Conservation (phyloP, 2,888 invertebrate genomes). For the Leucoptera coffeella region DNA sequence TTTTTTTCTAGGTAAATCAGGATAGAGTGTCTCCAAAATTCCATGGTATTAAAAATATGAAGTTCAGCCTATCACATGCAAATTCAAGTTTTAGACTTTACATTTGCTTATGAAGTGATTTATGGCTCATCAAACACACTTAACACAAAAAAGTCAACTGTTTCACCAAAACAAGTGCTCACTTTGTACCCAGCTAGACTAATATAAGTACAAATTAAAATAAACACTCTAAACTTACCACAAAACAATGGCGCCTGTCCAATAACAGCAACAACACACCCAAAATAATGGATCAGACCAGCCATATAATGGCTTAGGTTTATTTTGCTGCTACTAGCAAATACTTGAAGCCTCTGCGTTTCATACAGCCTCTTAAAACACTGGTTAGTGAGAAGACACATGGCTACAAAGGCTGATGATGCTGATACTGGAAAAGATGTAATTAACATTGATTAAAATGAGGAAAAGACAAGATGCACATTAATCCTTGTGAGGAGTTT, state of each 20-base stretch:
- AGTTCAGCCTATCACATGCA: no score
- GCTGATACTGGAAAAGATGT: conserved; percentile 47
- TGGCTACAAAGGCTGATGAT: conserved; percentile 53
- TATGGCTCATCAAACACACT: no score
- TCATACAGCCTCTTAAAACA: conserved; percentile 74
- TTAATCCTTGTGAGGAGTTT: no score
- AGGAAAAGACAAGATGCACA: no score
- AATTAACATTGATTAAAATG: conserved; percentile 4
- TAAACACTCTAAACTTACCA: conserved; percentile 16
- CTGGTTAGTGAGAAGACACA: conserved; percentile 61
- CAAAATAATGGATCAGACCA: conserved; percentile 75
- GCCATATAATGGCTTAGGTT: conserved; percentile 72
- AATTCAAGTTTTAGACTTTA: no score
- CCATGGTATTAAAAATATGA: no score
- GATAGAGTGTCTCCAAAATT: no score
- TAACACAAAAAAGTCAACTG: no score
- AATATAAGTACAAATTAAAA: neutral
- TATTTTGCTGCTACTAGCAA: conserved; percentile 69
- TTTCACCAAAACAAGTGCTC: no score
- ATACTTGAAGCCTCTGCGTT: conserved; percentile 73
- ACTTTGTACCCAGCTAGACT: neutral
- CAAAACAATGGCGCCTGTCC: conserved; percentile 68
- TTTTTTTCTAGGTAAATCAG: no score
- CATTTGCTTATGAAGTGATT: no score
- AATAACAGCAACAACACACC: conserved; percentile 57